A percentile compares a stretch with the other conserved stretches of the same genome.
Conservation (phyloP, 2,797 vertebrate species). For the Coregonus ussuriensis region DNA sequence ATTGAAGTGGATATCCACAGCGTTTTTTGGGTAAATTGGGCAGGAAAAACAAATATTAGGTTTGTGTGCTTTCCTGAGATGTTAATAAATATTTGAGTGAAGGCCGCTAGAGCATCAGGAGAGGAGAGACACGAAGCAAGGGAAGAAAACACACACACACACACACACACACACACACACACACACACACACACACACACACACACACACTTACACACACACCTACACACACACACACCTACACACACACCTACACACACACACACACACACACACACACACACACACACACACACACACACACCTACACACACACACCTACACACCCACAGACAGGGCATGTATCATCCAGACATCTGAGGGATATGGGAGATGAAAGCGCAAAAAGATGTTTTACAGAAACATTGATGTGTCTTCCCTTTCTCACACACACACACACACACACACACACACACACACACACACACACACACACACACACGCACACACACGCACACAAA, state of each 20-base stretch:
- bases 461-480: not conserved
- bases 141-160: constrained; percentile 15
- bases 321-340: not conserved
- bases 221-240: constrained; percentile 17
- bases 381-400: too few relatives aligned
- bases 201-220: constrained; percentile 50
- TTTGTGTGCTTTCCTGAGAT: constrained; percentile 52
- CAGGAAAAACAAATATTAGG: constrained; percentile 63
- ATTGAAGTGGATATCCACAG: constrained; percentile 34
- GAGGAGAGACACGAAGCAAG: constrained; percentile 32
- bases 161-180: constrained; percentile 3
- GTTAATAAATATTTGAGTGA: constrained; percentile 62
- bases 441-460: not conserved
- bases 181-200: too few relatives aligned
- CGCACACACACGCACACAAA: constrained; percentile 3
- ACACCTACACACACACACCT: constrained; percentile 48
- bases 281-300: constrained; percentile 3
- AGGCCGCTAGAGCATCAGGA: constrained; percentile 40
- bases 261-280: constrained; percentile 12
- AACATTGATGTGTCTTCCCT: too few relatives aligned
- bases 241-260: not conserved
- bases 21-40: constrained; percentile 58
- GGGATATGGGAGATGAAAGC: too few relatives aligned
- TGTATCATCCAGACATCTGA: too few relatives aligned
- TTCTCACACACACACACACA: not conserved